Base-by-base conservation (phyloP, 2,113 vertebrate genomes). In the Elaphurus davidianus region DNA sequence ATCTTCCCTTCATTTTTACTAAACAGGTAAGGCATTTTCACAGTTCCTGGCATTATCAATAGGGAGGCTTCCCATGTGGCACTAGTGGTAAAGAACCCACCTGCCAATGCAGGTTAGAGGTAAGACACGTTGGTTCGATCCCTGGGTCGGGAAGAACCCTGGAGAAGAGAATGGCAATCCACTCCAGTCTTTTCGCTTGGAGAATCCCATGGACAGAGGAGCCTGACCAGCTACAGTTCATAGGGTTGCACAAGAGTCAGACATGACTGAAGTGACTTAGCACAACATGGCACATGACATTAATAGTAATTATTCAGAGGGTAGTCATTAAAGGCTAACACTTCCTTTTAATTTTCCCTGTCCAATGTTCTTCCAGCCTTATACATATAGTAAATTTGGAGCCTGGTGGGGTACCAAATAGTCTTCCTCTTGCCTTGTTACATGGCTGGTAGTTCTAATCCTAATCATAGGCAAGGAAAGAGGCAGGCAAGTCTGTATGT, bases 91-190 rank as follows among this genome's bases (percentile, higher is more conserved):
- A 23, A 40, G n/a, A 71, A 71, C n/a, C 67, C 67, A 71, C 10
- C 67, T 71, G n/a, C 10, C 67, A 71, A 40, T 12, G 5, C n/a
- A 71, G 19, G n/a, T 71, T 71, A 71, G 67, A 71, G 0, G 0
- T 40, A 71, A 71, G n/a, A 71, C n/a, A 71, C 0, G 0, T 1
- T 40, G 67, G 67, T 23, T 71, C 0, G 5, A 71, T 71, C 23
- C 10, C 67, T 40, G 9, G 19, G 19, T 40, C n/a, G 11, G 67
- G 67, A 74, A 74, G 19, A 74, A 40, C n/a, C 19, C 67, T 74
- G 19, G 64, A 74, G 67, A 40, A 74, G 21, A 19, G n/a, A 74
- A 74, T 40, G n/a, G 67, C 5, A 74, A 13, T 40, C n/a, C 67
- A 40, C 16, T 74, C 67, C 67, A 71, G n/a, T 40, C 3, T 74